Conservation (phyloP, 23 tunicate species). For the Diplosoma virens region DNA sequence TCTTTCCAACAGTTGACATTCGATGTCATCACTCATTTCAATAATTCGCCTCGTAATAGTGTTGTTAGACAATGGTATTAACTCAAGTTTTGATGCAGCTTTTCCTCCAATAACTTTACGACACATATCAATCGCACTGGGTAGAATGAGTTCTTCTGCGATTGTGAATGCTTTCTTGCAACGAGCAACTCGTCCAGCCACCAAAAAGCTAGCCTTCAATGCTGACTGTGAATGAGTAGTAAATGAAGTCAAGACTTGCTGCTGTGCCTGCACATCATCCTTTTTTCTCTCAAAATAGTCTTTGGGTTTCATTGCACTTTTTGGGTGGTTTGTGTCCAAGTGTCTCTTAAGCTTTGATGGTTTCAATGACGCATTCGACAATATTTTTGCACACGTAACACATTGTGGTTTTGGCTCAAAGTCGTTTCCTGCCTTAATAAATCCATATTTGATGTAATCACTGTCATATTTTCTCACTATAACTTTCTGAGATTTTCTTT, state of each 20-base stretch:
- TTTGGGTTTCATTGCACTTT: slow-evolving; percentile 16
- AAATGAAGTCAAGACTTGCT: slow-evolving; percentile 18
- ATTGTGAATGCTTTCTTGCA: slow-evolving; percentile 40
- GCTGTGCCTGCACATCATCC: slow-evolving; percentile 3
- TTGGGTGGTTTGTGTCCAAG: slow-evolving; percentile 8
- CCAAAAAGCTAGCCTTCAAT: too few species aligned
- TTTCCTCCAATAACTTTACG: slow-evolving; percentile 19
- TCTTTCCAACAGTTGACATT: slow-evolving; percentile 55
- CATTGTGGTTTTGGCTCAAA: too few species aligned
- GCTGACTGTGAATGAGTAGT: slow-evolving; percentile 40
- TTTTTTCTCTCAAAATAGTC: slow-evolving; percentile 20
- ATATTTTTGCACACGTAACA: slow-evolving; percentile 15
- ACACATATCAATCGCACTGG: slow-evolving; percentile 18
- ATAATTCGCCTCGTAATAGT: slow-evolving; percentile 35
- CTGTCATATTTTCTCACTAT: too few species aligned
- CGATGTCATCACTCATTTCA: slow-evolving; percentile 41
- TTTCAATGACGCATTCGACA: slow-evolving; percentile 19
- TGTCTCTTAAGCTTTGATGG: slow-evolving; percentile 29
- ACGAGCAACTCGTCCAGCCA: slow-evolving; percentile 15
- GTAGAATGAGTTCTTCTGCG: slow-evolving; percentile 39
- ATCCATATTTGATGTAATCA: too few species aligned
- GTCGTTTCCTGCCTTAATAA: too few species aligned
- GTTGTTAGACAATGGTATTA: slow-evolving; percentile 16
- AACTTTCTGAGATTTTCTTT: too few species aligned
- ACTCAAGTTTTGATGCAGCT: slow-evolving; percentile 50